A percentile compares a stretch with the other conserved stretches of the same genome.
Conservation (phyloP, 1,140 invertebrate species). For the Zophobas morio region DNA sequence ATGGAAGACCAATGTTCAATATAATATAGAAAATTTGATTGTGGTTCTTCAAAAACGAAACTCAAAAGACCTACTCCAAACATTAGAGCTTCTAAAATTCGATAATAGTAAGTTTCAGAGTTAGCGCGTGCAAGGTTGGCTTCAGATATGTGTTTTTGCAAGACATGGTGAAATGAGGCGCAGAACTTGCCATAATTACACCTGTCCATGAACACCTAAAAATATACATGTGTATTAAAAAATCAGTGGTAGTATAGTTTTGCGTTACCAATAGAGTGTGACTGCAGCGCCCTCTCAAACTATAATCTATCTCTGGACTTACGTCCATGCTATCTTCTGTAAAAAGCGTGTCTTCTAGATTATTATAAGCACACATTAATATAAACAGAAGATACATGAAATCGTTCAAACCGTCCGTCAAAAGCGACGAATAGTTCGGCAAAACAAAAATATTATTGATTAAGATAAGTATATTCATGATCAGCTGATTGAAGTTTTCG, state of each 20-base stretch:
- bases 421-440: constrained; percentile 3
- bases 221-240: background rate
- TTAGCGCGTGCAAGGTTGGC: constrained; percentile 5
- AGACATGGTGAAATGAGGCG: constrained; percentile 16
- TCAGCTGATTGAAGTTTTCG: constrained; percentile 29
- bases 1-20: constrained; percentile 36
- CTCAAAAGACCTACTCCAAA: constrained; percentile 32
- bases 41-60: constrained; percentile 26
- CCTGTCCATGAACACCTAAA: constrained; percentile 28
- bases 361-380: constrained; percentile 30
- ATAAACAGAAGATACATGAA: constrained; percentile 36
- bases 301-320: constrained; percentile 9
- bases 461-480: constrained; percentile 16
- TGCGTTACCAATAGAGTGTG: constrained; percentile 29
- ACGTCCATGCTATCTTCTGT: constrained; percentile 1
- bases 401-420: constrained; percentile 26
- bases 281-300: constrained; percentile 3
- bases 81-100: constrained; percentile 43
- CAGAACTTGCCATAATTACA: constrained; percentile 16
- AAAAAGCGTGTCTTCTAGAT: constrained; percentile 23
- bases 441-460: constrained; percentile 34
- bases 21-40: constrained; percentile 6
- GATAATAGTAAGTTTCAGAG: constrained; percentile 15
- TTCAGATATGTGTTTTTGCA: constrained; percentile 35
- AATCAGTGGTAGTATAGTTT: background rate